Base-by-base conservation (phyloP, 2,797 vertebrate genomes). In the Acanthurus lineatus region DNA sequence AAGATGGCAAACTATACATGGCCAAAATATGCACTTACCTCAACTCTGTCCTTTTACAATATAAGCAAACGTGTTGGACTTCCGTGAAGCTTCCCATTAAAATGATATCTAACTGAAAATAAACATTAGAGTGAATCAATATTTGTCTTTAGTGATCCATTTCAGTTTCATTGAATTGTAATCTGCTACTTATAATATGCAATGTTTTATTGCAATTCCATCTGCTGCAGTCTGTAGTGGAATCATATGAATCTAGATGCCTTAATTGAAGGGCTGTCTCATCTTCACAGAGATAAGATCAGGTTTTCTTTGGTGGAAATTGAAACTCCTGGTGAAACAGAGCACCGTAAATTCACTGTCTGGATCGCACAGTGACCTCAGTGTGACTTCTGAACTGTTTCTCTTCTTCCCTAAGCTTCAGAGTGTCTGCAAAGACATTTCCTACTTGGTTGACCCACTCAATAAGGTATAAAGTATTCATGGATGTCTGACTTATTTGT, bases 391-490 rank as follows among this genome's bases (percentile, higher is more conserved):
- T 91, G 80, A 92, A 90, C 70, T 87, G 69, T 87, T 49, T 94
- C 75, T 91, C 74, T 88, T 92, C 87, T 89, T 63, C 89, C 83
- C 73, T 65, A 94, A 95, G 94, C 94, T 96, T 93, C 95, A 95
- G 87, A 95, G 92, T 92, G 94, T 95, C 88, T 95, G 93, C 94
- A 96, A 95, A 95, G 95, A 96, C 89, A 94, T 95, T 88, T 96
- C 94, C 92, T 95, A 95, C 92, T 87, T 96, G 94, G 93, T 95
- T 88, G 95, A 96, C 83, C 94, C 94, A 19, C 94, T 95, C 72
- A 96, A 95, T 90, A 96, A 96, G 95, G 95, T 96, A 95, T 82
- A 85, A 69, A 42, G 15, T 68, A 20, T 77, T 53, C 15, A 53
- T 28, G 42, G 63, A 66, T 40, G 72, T 58, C 68, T 9, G 54